Base-by-base conservation (phyloP, 1,140 invertebrate species). In the Microplitis mediator region DNA sequence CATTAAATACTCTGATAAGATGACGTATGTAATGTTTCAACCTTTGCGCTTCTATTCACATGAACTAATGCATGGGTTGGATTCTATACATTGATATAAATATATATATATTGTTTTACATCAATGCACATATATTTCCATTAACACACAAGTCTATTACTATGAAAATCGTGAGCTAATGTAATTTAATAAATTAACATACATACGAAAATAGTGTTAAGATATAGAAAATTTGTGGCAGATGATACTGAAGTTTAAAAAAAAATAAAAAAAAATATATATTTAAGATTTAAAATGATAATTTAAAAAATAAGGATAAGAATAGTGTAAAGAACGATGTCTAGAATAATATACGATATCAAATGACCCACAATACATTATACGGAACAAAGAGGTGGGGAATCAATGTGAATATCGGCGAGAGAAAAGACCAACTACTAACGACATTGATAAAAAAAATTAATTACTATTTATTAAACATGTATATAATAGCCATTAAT, bases 301-400 rank as follows among this genome's bases (percentile, higher is more conserved):
- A n/a, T 13, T 13, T 4, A 32, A 62, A 65, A 65, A 45, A 50
- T 50, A n/a, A 39, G 5, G 8, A 31, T 35, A 9, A 13, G 45
- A 31, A 50, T 65, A n/a, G 36, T 36, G 60, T 35, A 62, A 36
- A 62, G 16, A 67, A 51, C 4, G 35, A 52, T 16, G 50, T 13
- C 14, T 31, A 67, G 45, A 52, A 14, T 54, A 54, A 67, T 51
- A 66, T 66, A 34, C 34, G 39, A 52, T 52, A 67, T 67, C 50
- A 67, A 67, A 67, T 67, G 65, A 67, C 65, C 50, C 65, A 67
- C 34, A 52, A 67, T 67, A 52, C 50, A 67, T 54, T 52, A 39
- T 35, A 64, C 36, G 45, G 62, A 64, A 67, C 51, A 66, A 66
- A 54, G 52, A 69, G 35, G 39, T 36, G 39, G 23, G 31, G 16